These are phyloP conservation scores for Prolemur simus DNA, from an alignment of 2,113 vertebrate species.

Conservation along the genomic window DNA sequence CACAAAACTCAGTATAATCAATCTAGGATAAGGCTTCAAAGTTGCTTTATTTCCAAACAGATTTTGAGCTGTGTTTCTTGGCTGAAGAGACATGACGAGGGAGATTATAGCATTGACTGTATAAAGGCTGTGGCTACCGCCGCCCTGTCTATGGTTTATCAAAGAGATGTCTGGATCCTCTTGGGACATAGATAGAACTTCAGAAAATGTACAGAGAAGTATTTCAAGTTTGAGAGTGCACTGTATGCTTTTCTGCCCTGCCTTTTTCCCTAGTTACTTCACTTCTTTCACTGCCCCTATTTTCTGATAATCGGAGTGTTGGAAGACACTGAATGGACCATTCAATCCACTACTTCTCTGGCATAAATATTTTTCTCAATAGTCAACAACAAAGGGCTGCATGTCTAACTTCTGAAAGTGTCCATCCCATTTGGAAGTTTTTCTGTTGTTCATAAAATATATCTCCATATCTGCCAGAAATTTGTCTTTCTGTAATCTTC, in stretches of 20 bases:
- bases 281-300: not conserved
- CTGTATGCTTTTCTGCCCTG: conserved; percentile 14
- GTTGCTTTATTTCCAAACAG: conserved; percentile 40
- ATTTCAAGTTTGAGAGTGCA: not conserved
- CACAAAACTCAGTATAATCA: conserved; percentile 22
- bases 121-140: not conserved
- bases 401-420: not conserved
- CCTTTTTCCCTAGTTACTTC: conserved; percentile 8
- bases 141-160: not conserved
- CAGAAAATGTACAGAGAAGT: not conserved
- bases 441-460: not conserved
- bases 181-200: not conserved
- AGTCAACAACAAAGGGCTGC: not conserved
- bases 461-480: not conserved
- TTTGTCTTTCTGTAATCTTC: not conserved
- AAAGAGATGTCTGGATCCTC: conserved; percentile 1
- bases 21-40: conserved; percentile 24
- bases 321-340: not conserved
- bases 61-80: conserved; percentile 18
- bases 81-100: not conserved
- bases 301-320: not conserved
- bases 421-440: not conserved
- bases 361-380: not conserved
- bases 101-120: not conserved
- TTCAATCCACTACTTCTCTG: not conserved